Percentiles rank a stretch among this genome's conserved stretches.
These are phyloP conservation scores for Ptyas mucosa DNA, from an alignment of 2,113 vertebrate genomes.

Conservation along the genomic window DNA sequence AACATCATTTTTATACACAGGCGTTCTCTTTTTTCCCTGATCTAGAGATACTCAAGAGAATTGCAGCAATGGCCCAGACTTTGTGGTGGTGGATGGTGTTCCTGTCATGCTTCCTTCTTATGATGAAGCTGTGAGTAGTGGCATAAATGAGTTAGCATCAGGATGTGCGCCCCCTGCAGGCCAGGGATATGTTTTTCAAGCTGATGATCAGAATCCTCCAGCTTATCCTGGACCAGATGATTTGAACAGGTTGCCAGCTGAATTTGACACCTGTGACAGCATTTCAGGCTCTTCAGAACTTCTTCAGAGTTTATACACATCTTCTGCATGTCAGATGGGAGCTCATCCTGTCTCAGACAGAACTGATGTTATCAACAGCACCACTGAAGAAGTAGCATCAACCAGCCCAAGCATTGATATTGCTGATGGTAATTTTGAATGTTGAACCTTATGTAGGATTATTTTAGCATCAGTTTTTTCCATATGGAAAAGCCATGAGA, in stretches of 20 bases:
- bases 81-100: slow-evolving; percentile 83
- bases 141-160: slow-evolving; percentile 64
- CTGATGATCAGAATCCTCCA: slow-evolving; percentile 79
- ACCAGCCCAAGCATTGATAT: slow-evolving; percentile 78
- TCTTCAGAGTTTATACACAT: slow-evolving; percentile 70
- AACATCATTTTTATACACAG: not conserved
- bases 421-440: slow-evolving; percentile 75
- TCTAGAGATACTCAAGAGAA: slow-evolving; percentile 71
- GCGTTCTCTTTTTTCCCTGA: not conserved
- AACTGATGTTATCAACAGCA: slow-evolving; percentile 39
- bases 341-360: slow-evolving; percentile 49
- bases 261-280: slow-evolving; percentile 68
- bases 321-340: slow-evolving; percentile 54
- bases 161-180: slow-evolving; percentile 63
- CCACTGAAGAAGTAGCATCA: slow-evolving; percentile 64
- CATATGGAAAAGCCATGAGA: not conserved
- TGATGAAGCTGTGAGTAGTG: slow-evolving; percentile 78
- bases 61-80: slow-evolving; percentile 71
- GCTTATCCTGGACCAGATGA: slow-evolving; percentile 75
- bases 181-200: slow-evolving; percentile 62
- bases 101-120: slow-evolving; percentile 85
- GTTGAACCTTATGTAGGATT: not conserved
- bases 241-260: slow-evolving; percentile 57
- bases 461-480: not conserved
- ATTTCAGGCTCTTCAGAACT: slow-evolving; percentile 69